These are phyloP conservation scores for Alectoris magna DNA, from an alignment of 2,797 vertebrate genomes.

Conservation along the genomic window DNA sequence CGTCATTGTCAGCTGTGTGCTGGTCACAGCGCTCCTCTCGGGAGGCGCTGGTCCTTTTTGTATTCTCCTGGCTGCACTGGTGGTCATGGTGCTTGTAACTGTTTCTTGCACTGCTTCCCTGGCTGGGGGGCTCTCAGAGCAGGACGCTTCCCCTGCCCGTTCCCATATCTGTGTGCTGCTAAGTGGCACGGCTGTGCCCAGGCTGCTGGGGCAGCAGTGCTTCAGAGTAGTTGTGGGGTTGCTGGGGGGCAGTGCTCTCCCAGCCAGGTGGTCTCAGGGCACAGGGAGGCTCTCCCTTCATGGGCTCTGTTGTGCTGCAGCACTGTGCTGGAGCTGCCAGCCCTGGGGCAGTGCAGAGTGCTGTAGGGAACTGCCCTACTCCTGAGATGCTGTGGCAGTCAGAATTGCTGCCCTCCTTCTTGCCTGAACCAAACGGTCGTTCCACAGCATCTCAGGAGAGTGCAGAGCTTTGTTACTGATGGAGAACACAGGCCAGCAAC, in stretches of 20 bases:
- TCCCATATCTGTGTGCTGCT: background rate
- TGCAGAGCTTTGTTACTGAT: background rate
- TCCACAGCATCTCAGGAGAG: background rate
- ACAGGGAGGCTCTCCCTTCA: background rate
- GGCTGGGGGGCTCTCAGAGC: no score
- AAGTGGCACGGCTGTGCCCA: background rate
- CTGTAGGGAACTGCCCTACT: background rate
- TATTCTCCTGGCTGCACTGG: background rate
- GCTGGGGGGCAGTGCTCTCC: background rate
- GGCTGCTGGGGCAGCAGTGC: rapidly evolving
- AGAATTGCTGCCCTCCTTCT: background rate
- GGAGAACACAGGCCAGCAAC: background rate
- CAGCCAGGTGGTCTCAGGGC: no score
- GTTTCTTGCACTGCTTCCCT: background rate
- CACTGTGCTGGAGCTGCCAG: background rate
- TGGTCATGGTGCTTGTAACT: background rate
- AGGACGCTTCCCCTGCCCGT: no score
- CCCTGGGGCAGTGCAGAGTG: background rate
- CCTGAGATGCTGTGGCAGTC: background rate
- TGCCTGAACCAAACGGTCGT: background rate
- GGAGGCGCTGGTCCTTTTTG: background rate
- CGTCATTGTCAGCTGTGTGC: background rate
- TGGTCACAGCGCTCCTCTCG: background rate
- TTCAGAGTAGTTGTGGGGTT: no score
- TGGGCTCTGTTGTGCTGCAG: background rate